phyloP scores from a whole-genome alignment of 1,140 invertebrate species.

The Eupristina koningsbergeri region DNA sequence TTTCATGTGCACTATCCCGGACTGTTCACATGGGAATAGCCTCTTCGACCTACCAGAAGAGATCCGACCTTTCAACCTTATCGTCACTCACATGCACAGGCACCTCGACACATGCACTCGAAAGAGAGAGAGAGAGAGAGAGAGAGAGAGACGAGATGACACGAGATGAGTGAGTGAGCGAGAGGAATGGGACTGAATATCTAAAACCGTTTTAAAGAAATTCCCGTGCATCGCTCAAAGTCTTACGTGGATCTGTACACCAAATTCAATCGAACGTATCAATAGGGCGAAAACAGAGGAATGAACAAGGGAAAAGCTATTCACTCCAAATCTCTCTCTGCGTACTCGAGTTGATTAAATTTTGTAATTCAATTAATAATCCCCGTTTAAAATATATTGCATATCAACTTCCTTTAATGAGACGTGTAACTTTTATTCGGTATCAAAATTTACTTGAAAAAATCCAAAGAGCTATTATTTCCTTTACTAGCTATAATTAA shows the following conservation, averaged over 20 bases:
- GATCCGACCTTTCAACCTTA: slow-evolving; percentile 53
- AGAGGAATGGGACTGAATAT: background rate
- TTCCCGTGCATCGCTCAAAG: slow-evolving; percentile 55
- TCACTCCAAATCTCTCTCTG: background rate
- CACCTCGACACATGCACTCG: slow-evolving; percentile 35
- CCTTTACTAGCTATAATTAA: too few species aligned
- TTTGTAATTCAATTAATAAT: too few species aligned
- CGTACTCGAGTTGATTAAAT: background rate
- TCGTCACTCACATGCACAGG: slow-evolving; percentile 45
- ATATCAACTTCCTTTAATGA: too few species aligned
- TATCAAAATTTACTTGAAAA: too few species aligned
- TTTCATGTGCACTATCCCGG: background rate
- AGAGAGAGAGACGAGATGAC: background rate
- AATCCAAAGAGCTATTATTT: too few species aligned
- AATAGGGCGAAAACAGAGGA: background rate
- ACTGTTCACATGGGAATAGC: slow-evolving; percentile 57
- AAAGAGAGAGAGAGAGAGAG: background rate
- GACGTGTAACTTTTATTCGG: too few species aligned
- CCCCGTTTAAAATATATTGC: too few species aligned
- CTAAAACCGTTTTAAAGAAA: slow-evolving; percentile 51
- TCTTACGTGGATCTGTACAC: slow-evolving; percentile 23
- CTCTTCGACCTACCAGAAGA: slow-evolving; percentile 51
- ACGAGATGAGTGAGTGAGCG: background rate
- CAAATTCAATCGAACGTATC: slow-evolving; percentile 9
- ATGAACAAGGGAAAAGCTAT: background rate